Evolutionary conservation across 2,888 invertebrate genomes (phyloP).

Genomic region (Tenodera sinensis): DNA sequence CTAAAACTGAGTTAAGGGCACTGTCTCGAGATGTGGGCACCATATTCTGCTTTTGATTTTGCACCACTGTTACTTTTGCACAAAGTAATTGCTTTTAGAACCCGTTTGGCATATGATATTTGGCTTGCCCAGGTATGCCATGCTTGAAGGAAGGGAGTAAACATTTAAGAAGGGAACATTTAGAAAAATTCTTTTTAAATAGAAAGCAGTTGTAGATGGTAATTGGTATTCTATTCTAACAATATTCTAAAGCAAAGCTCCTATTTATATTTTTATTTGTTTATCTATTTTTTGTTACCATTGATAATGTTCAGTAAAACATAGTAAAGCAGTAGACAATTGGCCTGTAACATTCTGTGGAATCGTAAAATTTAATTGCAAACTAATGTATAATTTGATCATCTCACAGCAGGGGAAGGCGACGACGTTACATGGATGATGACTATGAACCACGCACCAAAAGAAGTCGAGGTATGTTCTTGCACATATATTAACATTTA

Average conservation of each 20-base stretch:
- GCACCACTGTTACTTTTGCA: not conserved
- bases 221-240: not conserved
- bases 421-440: constrained; percentile 21
- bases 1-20: not conserved
- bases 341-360: not conserved
- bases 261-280: not conserved
- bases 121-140: not conserved
- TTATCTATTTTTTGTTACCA: not conserved
- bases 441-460: constrained; percentile 20
- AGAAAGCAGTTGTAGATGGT: not conserved
- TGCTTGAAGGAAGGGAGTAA: not conserved
- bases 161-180: not conserved
- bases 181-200: not conserved
- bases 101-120: not conserved
- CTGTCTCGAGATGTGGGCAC: not conserved
- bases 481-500: not conserved
- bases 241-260: not conserved
- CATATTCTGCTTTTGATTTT: not conserved
- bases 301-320: not conserved
- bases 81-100: not conserved
- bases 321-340: not conserved
- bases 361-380: not conserved
- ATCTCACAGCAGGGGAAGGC: constrained; percentile 23
- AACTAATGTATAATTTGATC: constrained; percentile 13
- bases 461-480: constrained; percentile 22